Percentiles rank a stretch among this genome's conserved stretches.
phyloP scores from a whole-genome alignment of 2,113 vertebrate species.

The Edolisoma coerulescens region DNA sequence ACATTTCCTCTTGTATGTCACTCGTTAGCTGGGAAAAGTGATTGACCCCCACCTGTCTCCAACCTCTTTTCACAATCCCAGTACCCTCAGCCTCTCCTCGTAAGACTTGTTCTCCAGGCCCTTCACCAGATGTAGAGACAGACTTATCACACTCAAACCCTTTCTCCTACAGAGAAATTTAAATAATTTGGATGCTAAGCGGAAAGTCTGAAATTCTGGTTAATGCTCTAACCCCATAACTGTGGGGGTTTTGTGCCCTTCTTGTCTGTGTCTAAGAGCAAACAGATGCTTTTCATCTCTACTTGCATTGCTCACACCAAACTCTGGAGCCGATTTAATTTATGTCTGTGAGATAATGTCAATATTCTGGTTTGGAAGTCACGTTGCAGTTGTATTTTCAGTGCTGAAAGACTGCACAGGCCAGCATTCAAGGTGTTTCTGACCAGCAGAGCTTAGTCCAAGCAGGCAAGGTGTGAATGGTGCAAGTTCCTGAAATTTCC shows the following conservation, averaged over 20 bases:
- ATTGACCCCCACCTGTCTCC: accelerated
- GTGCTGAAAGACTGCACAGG: background rate
- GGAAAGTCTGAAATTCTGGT: background rate
- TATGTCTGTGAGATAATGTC: accelerated
- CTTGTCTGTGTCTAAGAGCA: background rate
- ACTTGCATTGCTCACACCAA: background rate
- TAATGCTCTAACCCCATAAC: background rate
- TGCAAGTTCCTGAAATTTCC: background rate
- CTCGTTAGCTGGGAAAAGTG: background rate
- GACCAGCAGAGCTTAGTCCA: background rate
- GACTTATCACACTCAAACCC: background rate
- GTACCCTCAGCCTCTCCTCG: background rate
- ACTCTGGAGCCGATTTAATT: accelerated
- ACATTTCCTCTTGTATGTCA: accelerated
- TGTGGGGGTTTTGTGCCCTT: accelerated
- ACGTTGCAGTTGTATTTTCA: background rate
- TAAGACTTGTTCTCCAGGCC: background rate
- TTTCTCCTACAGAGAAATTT: background rate
- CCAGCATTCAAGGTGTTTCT: background rate
- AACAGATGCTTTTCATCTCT: background rate
- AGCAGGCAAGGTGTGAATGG: background rate
- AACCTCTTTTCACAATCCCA: background rate
- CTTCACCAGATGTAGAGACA: background rate
- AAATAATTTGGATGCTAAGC: background rate
- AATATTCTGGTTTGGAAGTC: background rate